Conservation (phyloP, 2,797 vertebrate species). For the Psittacula derbiana region DNA sequence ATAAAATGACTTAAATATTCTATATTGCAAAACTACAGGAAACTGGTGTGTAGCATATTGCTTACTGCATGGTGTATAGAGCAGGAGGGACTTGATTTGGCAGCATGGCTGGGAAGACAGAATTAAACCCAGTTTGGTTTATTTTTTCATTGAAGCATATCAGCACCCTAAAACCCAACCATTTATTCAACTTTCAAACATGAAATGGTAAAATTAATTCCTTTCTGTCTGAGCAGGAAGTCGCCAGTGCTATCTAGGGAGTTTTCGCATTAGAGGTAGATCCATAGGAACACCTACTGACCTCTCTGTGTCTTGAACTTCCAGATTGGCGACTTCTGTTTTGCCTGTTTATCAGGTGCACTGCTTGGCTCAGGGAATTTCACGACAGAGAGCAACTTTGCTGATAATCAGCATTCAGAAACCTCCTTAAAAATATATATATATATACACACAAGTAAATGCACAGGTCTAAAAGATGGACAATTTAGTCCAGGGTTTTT, state of each 20-base stretch:
- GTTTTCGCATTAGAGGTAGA: background rate
- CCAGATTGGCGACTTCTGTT: background rate
- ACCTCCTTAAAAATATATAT: background rate
- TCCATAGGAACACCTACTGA: background rate
- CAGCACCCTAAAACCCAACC: background rate
- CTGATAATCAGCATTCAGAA: background rate
- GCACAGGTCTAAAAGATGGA: background rate
- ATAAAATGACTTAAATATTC: background rate
- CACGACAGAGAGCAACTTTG: background rate
- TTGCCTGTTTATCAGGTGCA: background rate
- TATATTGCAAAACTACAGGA: background rate
- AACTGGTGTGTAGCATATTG: background rate
- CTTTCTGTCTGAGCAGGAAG: background rate
- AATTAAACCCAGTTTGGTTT: background rate
- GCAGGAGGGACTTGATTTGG: background rate
- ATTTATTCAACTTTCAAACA: background rate
- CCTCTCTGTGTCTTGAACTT: background rate
- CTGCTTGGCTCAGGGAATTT: background rate
- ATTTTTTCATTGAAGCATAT: background rate
- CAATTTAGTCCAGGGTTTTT: background rate
- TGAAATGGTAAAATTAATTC: background rate
- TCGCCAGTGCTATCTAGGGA: background rate
- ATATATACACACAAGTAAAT: accelerated
- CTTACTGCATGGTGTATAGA: background rate
- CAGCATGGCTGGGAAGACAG: background rate